These are phyloP conservation scores for Eremobia ochroleuca DNA, from an alignment of 2,888 invertebrate genomes.

Conservation along the genomic window DNA sequence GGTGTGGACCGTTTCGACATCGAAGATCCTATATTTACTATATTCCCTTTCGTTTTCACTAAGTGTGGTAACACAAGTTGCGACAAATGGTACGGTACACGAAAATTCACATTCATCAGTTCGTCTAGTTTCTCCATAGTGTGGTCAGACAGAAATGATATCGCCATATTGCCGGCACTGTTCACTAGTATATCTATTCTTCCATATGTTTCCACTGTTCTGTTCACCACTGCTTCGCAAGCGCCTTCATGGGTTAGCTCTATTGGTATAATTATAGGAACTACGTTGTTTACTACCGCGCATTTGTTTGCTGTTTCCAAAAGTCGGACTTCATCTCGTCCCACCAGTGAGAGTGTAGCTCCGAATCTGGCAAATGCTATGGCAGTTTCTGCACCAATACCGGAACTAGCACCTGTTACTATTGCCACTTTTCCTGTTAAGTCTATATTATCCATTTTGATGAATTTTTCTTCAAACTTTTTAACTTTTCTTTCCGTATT, in stretches of 20 bases:
- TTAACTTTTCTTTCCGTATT: background rate
- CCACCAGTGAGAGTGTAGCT: conserved; percentile 74
- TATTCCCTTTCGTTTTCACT: conserved; percentile 77
- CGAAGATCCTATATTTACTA: conserved; percentile 76
- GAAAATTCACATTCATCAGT: conserved; percentile 76
- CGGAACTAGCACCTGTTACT: conserved; percentile 80
- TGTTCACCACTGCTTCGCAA: conserved; percentile 73
- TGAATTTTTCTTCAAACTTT: background rate
- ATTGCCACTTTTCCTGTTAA: conserved; percentile 78
- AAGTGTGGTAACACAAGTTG: conserved; percentile 76
- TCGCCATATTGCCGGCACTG: conserved; percentile 72
- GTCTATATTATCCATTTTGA: conserved; percentile 71
- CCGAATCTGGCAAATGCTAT: conserved; percentile 71
- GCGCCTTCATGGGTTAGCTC: conserved; percentile 73
- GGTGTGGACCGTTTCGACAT: conserved; percentile 71
- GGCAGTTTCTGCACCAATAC: conserved; percentile 78
- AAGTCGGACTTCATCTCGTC: conserved; percentile 73
- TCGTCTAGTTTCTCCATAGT: conserved; percentile 76
- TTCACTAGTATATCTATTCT: conserved; percentile 77
- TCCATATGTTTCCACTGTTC: conserved; percentile 75
- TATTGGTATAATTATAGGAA: conserved; percentile 68
- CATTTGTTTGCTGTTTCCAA: conserved; percentile 72
- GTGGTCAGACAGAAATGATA: conserved; percentile 73
- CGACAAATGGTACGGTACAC: conserved; percentile 75
- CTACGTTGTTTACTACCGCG: conserved; percentile 53